These are phyloP conservation scores for Pollenia griseotomentosa DNA, from an alignment of 2,888 invertebrate species.

Conservation along the genomic window DNA sequence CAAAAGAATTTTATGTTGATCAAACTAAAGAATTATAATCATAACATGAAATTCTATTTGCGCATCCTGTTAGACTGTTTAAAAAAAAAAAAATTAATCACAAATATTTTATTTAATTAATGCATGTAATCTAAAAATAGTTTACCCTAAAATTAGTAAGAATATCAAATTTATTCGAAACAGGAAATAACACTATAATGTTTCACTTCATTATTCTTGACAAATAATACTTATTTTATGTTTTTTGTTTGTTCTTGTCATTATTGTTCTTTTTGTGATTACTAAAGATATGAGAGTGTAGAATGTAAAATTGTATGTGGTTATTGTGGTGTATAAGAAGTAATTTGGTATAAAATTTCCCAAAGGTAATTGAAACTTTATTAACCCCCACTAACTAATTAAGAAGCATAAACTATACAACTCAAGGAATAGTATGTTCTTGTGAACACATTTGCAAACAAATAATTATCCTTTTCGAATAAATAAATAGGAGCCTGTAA, in stretches of 20 bases:
- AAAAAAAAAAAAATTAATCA: too few species aligned
- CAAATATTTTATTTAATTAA: background rate
- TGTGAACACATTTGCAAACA: conserved; percentile 11
- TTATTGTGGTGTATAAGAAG: conserved; percentile 57
- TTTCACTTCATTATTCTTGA: conserved; percentile 64
- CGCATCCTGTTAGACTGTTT: too few species aligned
- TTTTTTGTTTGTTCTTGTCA: background rate
- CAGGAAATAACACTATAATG: conserved; percentile 70
- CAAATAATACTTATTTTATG: conserved; percentile 24
- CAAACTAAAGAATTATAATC: too few species aligned
- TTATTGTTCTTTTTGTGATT: background rate
- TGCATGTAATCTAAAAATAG: conserved; percentile 13
- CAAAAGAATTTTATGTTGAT: too few species aligned
- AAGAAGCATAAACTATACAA: conserved; percentile 29
- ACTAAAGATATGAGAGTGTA: conserved; percentile 12
- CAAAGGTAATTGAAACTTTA: conserved; percentile 70
- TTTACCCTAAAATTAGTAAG: conserved; percentile 41
- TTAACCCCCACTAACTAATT: conserved; percentile 57
- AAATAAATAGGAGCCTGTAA: background rate
- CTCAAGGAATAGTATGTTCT: conserved; percentile 16
- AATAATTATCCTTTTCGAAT: conserved; percentile 13
- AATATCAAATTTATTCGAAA: conserved; percentile 65
- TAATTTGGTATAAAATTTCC: conserved; percentile 63
- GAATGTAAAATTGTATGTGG: conserved; percentile 34
- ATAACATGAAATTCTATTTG: too few species aligned